Percentiles rank a stretch among this genome's conserved stretches.
Conservation (phyloP, 1,140 invertebrate species). For the Drosophila simulans region DNA sequence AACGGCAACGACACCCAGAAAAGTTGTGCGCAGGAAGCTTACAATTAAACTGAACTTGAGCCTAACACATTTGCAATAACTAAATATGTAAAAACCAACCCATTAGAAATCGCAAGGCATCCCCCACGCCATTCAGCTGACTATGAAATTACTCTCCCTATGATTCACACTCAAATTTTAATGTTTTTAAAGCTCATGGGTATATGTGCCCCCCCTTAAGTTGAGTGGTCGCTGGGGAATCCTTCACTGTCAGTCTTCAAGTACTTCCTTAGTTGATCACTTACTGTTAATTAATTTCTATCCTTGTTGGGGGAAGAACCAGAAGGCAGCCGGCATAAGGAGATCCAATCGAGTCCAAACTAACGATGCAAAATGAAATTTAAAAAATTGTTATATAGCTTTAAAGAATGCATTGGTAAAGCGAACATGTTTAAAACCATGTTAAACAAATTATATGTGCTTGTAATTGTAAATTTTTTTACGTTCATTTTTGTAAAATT, state of each 20-base stretch:
- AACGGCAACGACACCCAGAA: conserved; percentile 24
- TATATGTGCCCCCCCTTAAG: background rate
- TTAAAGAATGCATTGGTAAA: conserved; percentile 55
- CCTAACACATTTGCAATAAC: conserved; percentile 38
- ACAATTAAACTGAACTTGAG: conserved; percentile 24
- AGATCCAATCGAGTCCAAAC: conserved; percentile 34
- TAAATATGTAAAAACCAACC: conserved; percentile 34
- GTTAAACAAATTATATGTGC: conserved; percentile 57
- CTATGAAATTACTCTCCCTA: conserved; percentile 38
- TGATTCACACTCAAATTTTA: conserved; percentile 23
- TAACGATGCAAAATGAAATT: conserved; percentile 40
- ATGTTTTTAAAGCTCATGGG: conserved; percentile 4
- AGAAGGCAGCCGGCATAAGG: conserved; percentile 7
- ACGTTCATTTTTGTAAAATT: conserved; percentile 44
- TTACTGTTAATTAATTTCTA: conserved; percentile 20
- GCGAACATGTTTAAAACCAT: conserved; percentile 29
- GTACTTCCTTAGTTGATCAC: conserved; percentile 24
- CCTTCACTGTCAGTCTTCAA: background rate
- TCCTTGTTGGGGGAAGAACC: conserved; percentile 24
- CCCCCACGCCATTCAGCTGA: conserved; percentile 19
- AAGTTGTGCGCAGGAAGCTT: conserved; percentile 10
- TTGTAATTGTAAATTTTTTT: conserved; percentile 73
- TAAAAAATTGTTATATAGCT: conserved; percentile 65
- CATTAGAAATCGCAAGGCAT: conserved; percentile 5
- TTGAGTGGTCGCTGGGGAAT: conserved; percentile 15